Evolutionary conservation across 2,888 invertebrate genomes (phyloP), one percentile per base, ranked within the genome.

Genomic region (Tuberolachnus salignus): DNA sequence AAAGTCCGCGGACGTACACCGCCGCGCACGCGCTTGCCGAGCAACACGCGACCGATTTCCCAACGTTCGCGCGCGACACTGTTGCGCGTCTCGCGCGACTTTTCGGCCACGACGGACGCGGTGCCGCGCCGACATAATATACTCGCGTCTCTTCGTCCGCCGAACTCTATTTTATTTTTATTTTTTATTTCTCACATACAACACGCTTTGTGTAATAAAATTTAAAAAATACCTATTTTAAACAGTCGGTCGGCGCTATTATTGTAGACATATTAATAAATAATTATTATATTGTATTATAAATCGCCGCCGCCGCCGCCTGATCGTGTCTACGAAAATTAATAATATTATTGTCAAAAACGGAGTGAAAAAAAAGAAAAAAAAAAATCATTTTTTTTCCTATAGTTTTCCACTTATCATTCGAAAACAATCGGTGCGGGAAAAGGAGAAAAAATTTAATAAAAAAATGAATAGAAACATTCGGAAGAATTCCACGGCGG

Each of bases 401-500:
- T 19, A 21, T 46, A 13, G 21, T 44, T 14, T 10, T 42, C n/a
- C 14, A 10, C 1, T 9, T 16, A 1, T 16, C 3, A 1, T 42
- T 4, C 42, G 10, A 2, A 4, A 11, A 6, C 19, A 10, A 42
- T 3, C 42, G 23, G 3, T 44, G 2, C 63, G n/a, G n/a, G 21
- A 13, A 1, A 11, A 14, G 19, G 6, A 1, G 16, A 53, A 63
- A n/a, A n/a, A n/a, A n/a, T n/a, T n/a, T n/a, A n/a, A n/a, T n/a
- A n/a, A n/a, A n/a, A n/a, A n/a, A 49, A 78, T 78, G 75, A 78
- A 78, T 49, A 51, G 49, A 57, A 69, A 59, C 16, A 9, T 14
- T 8, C 42, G 26, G 26, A 73, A 63, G 14, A 63, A 63, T 51
- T 26, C 72, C 16, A 6, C n/a, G 59, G 59, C 34, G 34, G 34